Percentiles rank a stretch among this genome's conserved stretches.
Conservation (phyloP, 2,888 invertebrate genomes). For the Xestobium rufovillosum region DNA sequence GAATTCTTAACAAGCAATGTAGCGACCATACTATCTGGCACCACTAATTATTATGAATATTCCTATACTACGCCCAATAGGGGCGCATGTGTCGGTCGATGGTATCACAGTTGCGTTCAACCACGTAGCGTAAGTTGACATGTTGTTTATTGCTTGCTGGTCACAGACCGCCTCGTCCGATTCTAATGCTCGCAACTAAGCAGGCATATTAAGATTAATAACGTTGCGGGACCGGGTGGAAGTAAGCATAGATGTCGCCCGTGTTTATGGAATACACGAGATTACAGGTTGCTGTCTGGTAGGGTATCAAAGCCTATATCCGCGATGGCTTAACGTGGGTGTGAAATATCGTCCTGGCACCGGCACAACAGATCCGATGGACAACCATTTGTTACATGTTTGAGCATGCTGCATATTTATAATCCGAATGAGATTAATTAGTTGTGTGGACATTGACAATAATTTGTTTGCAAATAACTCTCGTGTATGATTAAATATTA, state of each 20-base stretch:
- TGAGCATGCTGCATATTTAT: too few species aligned
- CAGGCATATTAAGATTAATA: constrained; percentile 11
- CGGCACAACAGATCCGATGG: constrained; percentile 21
- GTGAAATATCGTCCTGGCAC: constrained; percentile 29
- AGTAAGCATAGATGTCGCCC: constrained; percentile 1
- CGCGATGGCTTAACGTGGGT: constrained; percentile 29
- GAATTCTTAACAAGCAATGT: too few species aligned
- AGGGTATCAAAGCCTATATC: constrained; percentile 31
- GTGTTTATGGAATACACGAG: neutral
- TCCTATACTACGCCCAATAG: too few species aligned
- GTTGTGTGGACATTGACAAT: too few species aligned
- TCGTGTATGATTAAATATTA: too few species aligned
- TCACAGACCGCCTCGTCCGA: constrained; percentile 15
- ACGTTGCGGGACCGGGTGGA: constrained; percentile 2
- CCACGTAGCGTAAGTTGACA: constrained; percentile 9
- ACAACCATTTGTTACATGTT: constrained; percentile 24
- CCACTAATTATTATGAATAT: too few species aligned
- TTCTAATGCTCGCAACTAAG: constrained; percentile 8
- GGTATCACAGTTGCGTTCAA: constrained; percentile 13
- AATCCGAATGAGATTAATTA: too few species aligned
- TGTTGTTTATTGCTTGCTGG: constrained; percentile 13
- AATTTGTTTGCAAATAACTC: too few species aligned
- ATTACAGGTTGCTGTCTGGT: too few species aligned
- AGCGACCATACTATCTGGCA: too few species aligned
- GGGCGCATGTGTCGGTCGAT: too few species aligned